Evolutionary conservation across 2,113 vertebrate species (phyloP).

Genomic region (Anarhynchus alexandrinus): DNA sequence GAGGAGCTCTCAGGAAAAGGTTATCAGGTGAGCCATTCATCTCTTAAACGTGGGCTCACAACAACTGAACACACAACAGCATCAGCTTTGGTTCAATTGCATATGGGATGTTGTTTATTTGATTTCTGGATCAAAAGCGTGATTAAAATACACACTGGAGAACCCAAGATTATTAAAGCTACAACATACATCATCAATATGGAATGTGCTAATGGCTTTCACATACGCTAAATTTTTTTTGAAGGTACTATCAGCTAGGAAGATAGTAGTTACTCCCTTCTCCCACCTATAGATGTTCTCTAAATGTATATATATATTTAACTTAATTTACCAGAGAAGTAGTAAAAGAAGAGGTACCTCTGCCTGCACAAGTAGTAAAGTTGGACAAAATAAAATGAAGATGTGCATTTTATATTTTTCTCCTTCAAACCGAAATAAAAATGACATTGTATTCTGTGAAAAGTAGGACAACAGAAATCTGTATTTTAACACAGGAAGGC

Average conservation of each 20-base stretch:
- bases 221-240: background rate
- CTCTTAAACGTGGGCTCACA: background rate
- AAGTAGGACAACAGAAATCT: conserved; percentile 3
- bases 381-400: background rate
- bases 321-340: background rate
- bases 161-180: background rate
- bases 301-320: background rate
- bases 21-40: background rate
- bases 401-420: background rate
- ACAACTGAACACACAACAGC: background rate
- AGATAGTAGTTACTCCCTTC: background rate
- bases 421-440: background rate
- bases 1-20: conserved; percentile 1
- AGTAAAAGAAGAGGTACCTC: background rate
- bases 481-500: conserved; percentile 12
- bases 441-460: background rate
- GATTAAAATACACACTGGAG: background rate
- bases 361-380: background rate
- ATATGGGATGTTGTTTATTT: background rate
- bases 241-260: background rate
- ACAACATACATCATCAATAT: background rate
- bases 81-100: background rate
- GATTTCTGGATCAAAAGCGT: background rate
- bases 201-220: conserved; percentile 18
- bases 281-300: background rate